Percentiles rank a stretch among this genome's conserved stretches.
Evolutionary conservation across 2,113 vertebrate species (phyloP).

Genomic region (Gracilinanus agilis): DNA sequence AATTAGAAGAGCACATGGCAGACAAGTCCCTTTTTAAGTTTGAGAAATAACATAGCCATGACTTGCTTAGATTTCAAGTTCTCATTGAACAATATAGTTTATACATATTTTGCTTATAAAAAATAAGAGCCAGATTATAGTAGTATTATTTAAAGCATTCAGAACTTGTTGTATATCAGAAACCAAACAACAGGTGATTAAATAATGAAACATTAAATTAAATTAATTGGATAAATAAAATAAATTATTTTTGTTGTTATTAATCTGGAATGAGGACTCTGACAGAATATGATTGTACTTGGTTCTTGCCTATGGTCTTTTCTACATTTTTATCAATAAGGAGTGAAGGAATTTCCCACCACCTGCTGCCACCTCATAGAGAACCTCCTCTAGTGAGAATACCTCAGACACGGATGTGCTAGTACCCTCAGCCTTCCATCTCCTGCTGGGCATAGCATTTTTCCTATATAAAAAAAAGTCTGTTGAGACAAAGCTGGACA

Average conservation of each 20-base stretch:
- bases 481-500: no score
- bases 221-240: background rate
- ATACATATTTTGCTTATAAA: background rate
- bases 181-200: background rate
- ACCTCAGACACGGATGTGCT: background rate
- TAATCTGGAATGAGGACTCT: background rate
- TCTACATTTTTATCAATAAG: background rate
- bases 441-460: no score
- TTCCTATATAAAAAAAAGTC: no score
- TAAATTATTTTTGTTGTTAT: background rate
- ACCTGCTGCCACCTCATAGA: background rate
- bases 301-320: background rate
- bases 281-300: background rate
- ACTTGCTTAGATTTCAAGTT: no score
- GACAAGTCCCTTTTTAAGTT: no score
- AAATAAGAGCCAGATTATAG: background rate
- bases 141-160: background rate
- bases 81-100: background rate
- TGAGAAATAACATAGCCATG: no score
- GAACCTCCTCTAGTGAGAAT: background rate
- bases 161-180: background rate
- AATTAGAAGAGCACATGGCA: background rate
- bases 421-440: no score
- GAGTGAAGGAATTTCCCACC: background rate
- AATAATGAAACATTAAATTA: background rate